Evolutionary conservation across 2,113 vertebrate genomes (phyloP).

Genomic region (Protobothrops flavoviridis): DNA sequence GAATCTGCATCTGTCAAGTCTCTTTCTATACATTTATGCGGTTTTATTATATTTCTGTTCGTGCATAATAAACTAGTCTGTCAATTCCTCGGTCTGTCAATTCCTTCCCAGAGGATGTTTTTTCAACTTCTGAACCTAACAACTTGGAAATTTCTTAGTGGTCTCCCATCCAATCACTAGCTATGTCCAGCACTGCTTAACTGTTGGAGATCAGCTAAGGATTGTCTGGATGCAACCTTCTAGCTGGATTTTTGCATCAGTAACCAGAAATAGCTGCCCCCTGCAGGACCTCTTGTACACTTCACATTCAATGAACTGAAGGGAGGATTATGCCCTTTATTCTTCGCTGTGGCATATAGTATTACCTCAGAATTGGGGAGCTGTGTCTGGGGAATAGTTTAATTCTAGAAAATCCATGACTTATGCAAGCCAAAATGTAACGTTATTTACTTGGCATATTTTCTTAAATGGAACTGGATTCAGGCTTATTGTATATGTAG

Average conservation of each 20-base stretch:
- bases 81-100: not conserved
- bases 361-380: not conserved
- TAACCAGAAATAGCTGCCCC: not conserved
- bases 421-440: not conserved
- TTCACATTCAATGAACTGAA: not conserved
- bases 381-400: not conserved
- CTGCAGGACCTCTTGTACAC: not conserved
- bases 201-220: not conserved
- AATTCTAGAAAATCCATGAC: constrained; percentile 1
- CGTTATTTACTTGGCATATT: not conserved
- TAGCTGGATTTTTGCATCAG: not conserved
- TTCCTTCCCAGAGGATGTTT: not conserved
- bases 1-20: not conserved
- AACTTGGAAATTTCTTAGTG: not conserved
- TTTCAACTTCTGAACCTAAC: not conserved
- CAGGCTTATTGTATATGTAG: not conserved
- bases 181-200: not conserved
- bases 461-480: not conserved
- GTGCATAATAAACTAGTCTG: not conserved
- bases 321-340: not conserved
- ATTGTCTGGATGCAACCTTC: not conserved
- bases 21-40: not conserved
- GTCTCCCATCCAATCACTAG: not conserved
- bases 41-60: not conserved
- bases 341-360: not conserved